Evolutionary conservation across 2,797 vertebrate species (phyloP).

Genomic region (Megalops cyprinoides): DNA sequence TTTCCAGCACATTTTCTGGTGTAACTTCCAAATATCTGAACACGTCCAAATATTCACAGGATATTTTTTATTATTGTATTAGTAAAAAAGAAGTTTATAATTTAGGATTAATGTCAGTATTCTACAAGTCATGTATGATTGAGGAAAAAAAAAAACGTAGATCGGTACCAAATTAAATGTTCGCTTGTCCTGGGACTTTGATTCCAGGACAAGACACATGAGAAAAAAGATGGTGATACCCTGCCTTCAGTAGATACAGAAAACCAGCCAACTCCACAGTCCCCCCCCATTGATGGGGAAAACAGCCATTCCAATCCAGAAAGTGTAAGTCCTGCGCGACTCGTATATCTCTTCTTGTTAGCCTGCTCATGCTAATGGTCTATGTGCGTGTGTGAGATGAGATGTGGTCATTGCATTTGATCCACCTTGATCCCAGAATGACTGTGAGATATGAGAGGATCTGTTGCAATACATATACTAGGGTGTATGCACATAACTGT

Average conservation of each 20-base stretch:
- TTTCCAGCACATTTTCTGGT: not conserved
- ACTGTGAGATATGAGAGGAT: too few species aligned
- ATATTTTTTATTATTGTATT: not conserved
- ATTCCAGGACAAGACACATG: conserved; percentile 82
- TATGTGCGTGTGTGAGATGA: not conserved
- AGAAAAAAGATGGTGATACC: conserved; percentile 77
- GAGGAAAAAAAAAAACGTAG: conserved; percentile 5
- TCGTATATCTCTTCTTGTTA: conserved; percentile 51
- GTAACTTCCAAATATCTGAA: not conserved
- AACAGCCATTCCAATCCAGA: conserved; percentile 73
- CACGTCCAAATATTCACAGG: not conserved
- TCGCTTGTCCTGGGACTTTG: conserved; percentile 76
- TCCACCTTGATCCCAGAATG: too few species aligned
- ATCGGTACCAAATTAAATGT: conserved; percentile 18
- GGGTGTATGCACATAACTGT: too few species aligned
- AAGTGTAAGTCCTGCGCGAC: conserved; percentile 81
- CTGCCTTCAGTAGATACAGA: conserved; percentile 81
- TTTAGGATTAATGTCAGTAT: not conserved
- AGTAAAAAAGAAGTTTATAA: not conserved
- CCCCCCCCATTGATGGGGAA: conserved; percentile 77
- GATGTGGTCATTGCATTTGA: not conserved
- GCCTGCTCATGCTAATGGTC: not conserved
- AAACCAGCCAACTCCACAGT: conserved; percentile 66
- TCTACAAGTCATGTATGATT: not conserved
- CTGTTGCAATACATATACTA: too few species aligned